These are phyloP conservation scores for Myioborus miniatus DNA, from an alignment of 2,797 vertebrate genomes.

Conservation along the genomic window DNA sequence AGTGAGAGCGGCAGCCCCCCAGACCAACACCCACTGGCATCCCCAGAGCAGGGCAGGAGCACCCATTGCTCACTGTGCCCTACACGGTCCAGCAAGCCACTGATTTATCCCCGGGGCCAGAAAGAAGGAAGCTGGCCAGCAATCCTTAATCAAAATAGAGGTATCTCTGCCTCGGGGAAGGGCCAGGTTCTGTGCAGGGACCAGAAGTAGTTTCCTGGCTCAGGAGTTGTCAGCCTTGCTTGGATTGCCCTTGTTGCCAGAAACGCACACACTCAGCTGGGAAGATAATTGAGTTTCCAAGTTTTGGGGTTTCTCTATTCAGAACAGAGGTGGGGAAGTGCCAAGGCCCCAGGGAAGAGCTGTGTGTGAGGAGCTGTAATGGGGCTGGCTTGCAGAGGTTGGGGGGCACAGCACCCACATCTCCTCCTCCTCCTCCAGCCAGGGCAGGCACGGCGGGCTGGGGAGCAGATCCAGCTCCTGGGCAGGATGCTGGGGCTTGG, in stretches of 20 bases:
- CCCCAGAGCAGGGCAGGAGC: background rate
- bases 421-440: background rate
- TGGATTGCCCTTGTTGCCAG: background rate
- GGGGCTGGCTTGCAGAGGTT: background rate
- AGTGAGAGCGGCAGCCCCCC: background rate
- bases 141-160: background rate
- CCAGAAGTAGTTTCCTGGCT: background rate
- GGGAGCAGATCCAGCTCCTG: background rate
- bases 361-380: background rate
- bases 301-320: background rate
- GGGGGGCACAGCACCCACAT: background rate
- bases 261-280: background rate
- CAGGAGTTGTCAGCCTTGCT: accelerated
- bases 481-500: background rate
- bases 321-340: background rate
- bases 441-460: accelerated
- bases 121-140: background rate
- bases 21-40: background rate
- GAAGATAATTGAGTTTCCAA: accelerated
- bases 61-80: constrained; percentile 29
- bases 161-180: background rate
- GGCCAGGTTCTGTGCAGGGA: background rate
- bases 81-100: background rate
- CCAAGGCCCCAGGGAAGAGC: background rate
- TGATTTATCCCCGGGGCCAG: background rate